These are phyloP conservation scores for Cephalopholis sonnerati DNA, from an alignment of 2,113 vertebrate species.

Conservation along the genomic window DNA sequence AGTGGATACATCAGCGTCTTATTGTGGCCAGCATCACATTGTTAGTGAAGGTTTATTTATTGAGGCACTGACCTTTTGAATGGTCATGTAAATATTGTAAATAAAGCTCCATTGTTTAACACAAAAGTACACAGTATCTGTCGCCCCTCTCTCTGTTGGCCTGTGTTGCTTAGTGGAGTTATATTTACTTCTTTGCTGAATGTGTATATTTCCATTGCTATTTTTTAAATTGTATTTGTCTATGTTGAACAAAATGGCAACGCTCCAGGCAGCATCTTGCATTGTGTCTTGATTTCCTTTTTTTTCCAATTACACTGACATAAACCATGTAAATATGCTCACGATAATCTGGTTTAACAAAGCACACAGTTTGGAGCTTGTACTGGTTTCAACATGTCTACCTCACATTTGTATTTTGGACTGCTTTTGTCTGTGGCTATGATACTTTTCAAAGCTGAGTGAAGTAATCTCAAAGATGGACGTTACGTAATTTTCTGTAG, in stretches of 20 bases:
- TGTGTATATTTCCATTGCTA: not conserved
- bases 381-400: not conserved
- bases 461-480: not conserved
- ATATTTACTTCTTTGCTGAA: not conserved
- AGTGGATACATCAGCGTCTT: not conserved
- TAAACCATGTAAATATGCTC: not conserved
- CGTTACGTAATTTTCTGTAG: not conserved
- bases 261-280: not conserved
- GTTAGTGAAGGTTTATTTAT: constrained; percentile 8
- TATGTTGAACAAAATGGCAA: not conserved
- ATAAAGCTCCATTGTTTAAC: not conserved
- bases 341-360: not conserved
- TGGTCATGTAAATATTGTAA: not conserved
- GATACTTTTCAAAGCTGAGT: not conserved
- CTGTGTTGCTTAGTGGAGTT: not conserved
- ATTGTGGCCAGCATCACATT: not conserved
- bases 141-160: not conserved
- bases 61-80: not conserved
- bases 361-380: not conserved
- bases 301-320: not conserved
- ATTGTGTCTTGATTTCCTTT: too few relatives aligned
- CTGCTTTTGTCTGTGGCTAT: not conserved
- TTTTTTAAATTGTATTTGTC: not conserved
- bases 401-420: not conserved
- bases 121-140: not conserved